phyloP scores from a whole-genome alignment of 2,888 invertebrate species.

The Eupeodes latifasciatus region DNA sequence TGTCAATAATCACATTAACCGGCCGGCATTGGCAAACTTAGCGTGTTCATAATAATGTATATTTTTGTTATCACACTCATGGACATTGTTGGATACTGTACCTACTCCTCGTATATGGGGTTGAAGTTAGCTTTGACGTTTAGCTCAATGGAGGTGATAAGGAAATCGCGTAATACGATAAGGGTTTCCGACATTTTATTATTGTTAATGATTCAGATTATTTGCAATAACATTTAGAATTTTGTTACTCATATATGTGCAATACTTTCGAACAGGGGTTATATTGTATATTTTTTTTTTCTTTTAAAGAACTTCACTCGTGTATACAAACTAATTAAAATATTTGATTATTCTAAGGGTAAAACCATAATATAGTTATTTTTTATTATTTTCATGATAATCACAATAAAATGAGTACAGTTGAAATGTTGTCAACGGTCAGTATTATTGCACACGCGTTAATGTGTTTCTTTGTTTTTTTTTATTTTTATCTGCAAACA shows the following conservation, averaged over 20 bases:
- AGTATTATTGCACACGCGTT: not conserved
- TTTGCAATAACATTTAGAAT: not conserved
- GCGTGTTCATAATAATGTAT: no score
- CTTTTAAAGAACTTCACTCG: slow-evolving; percentile 9
- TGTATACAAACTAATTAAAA: not conserved
- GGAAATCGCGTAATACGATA: slow-evolving; percentile 33
- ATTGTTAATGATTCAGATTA: slow-evolving; percentile 29
- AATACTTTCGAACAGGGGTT: not conserved
- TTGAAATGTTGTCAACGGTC: slow-evolving; percentile 1
- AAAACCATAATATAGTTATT: not conserved
- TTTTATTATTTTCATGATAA: not conserved
- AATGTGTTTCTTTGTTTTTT: not conserved
- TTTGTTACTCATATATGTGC: not conserved
- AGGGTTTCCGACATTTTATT: slow-evolving; percentile 29
- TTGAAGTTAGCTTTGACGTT: not conserved
- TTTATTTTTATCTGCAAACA: not conserved
- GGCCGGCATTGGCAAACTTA: no score
- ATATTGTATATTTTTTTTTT: slow-evolving; percentile 3
- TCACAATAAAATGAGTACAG: not conserved
- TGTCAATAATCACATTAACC: no score
- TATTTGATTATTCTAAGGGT: no score
- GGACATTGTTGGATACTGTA: not conserved
- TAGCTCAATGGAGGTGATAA: not conserved
- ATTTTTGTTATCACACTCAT: no score
- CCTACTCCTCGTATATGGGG: not conserved